phyloP scores from a whole-genome alignment of 2,888 invertebrate species.

The Drosophila pegasa region DNA sequence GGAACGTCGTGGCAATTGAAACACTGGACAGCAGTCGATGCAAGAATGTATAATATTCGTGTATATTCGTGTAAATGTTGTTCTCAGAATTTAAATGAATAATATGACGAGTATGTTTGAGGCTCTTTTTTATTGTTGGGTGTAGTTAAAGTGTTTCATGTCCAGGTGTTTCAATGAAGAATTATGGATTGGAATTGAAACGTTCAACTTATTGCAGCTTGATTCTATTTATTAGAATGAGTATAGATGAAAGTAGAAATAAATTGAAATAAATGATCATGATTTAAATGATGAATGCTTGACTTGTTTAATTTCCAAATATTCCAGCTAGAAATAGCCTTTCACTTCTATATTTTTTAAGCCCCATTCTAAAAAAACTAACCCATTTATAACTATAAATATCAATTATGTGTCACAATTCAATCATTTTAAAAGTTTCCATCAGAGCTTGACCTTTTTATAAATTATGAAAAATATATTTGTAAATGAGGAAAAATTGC shows the following conservation, averaged over 20 bases:
- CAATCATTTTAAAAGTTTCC: neutral
- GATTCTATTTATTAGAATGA: neutral
- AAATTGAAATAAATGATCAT: neutral
- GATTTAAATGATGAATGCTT: too few relatives aligned
- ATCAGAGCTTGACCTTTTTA: neutral
- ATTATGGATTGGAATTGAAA: rapidly evolving
- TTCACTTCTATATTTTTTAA: too few relatives aligned
- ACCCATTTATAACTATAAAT: neutral
- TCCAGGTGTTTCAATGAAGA: neutral
- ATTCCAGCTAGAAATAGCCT: neutral
- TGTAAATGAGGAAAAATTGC: constrained; percentile 5
- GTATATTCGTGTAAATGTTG: constrained; percentile 11
- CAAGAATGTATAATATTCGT: constrained; percentile 22
- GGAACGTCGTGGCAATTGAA: constrained; percentile 44
- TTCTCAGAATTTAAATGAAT: constrained; percentile 13
- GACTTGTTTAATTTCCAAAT: neutral
- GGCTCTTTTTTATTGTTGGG: neutral
- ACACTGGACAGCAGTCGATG: constrained; percentile 14
- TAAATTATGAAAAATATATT: neutral
- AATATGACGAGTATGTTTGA: neutral
- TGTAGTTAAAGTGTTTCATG: neutral
- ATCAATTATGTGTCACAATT: neutral
- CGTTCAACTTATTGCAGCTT: neutral
- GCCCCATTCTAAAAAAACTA: neutral
- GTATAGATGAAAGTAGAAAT: too few relatives aligned